Evolutionary conservation across 2,797 vertebrate species (phyloP).

Genomic region (Xenops minutus): DNA sequence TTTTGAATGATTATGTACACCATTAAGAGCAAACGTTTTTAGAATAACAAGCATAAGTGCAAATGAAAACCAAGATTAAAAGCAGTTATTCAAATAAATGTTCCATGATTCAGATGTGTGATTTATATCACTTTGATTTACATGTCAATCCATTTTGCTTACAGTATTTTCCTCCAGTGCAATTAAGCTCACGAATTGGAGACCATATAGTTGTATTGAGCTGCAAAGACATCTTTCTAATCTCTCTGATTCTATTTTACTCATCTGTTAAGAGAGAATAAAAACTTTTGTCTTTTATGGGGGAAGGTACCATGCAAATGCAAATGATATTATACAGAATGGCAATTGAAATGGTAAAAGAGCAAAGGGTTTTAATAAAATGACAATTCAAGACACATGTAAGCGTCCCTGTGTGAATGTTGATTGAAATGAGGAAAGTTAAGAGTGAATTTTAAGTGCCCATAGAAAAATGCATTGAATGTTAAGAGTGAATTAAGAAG

Average conservation of each 20-base stretch:
- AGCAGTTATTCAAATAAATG: constrained; percentile 3
- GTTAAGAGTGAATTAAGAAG: constrained; percentile 50
- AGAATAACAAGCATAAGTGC: constrained; percentile 7
- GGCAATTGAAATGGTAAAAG: constrained; percentile 42
- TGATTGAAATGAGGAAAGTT: constrained; percentile 34
- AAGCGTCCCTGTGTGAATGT: not conserved
- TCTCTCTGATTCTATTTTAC: constrained; percentile 22
- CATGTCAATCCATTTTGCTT: not conserved
- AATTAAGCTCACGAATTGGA: not conserved
- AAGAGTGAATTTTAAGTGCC: constrained; percentile 42
- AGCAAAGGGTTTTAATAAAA: constrained; percentile 45
- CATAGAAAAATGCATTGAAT: constrained; percentile 9
- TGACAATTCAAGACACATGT: constrained; percentile 24
- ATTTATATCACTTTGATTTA: constrained; percentile 41
- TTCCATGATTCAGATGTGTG: not conserved
- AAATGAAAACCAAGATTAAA: constrained; percentile 16
- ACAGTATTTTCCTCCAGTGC: not conserved
- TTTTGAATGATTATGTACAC: not conserved
- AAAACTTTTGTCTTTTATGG: constrained; percentile 32
- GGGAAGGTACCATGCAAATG: constrained; percentile 37
- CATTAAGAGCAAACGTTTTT: not conserved
- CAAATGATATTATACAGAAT: constrained; percentile 39
- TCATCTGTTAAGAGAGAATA: constrained; percentile 7
- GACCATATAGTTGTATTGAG: not conserved
- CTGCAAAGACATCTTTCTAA: not conserved